Percentiles rank a stretch among this genome's conserved stretches.
These are phyloP conservation scores for Caloenas nicobarica DNA, from an alignment of 2,113 vertebrate genomes.

Conservation along the genomic window DNA sequence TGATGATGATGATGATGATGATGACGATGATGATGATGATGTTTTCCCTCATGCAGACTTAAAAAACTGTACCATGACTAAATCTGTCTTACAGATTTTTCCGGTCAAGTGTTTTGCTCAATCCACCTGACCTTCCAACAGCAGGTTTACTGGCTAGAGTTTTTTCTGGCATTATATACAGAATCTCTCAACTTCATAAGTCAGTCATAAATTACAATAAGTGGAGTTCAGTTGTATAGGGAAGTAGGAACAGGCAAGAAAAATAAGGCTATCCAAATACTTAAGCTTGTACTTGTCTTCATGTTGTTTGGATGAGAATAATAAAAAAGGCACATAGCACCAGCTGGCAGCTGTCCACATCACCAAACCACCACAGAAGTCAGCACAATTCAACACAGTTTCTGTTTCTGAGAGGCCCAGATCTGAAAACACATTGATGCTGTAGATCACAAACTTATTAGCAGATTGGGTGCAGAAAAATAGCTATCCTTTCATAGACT, in stretches of 20 bases:
- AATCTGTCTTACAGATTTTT: background rate
- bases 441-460: background rate
- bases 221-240: background rate
- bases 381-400: background rate
- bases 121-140: slow-evolving; percentile 12
- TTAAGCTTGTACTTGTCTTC: slow-evolving; percentile 20
- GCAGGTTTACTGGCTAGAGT: slow-evolving; percentile 7
- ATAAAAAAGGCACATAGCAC: background rate
- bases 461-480: background rate
- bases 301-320: slow-evolving; percentile 32
- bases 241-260: slow-evolving; percentile 24
- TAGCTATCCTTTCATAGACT: background rate
- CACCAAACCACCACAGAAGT: background rate
- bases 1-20: background rate
- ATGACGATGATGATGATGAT: no score
- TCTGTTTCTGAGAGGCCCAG: background rate
- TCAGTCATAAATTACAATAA: slow-evolving; percentile 51
- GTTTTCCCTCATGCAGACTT: slow-evolving; percentile 29
- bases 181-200: slow-evolving; percentile 33
- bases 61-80: slow-evolving; percentile 8
- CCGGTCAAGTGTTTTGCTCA: slow-evolving; percentile 8
- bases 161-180: slow-evolving; percentile 1
- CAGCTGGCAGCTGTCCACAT: background rate
- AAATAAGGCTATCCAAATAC: slow-evolving; percentile 32
- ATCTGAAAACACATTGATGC: background rate